A percentile compares a stretch with the other conserved stretches of the same genome.
Evolutionary conservation across 1,140 invertebrate species (phyloP).

Genomic region (Argopecten irradians): DNA sequence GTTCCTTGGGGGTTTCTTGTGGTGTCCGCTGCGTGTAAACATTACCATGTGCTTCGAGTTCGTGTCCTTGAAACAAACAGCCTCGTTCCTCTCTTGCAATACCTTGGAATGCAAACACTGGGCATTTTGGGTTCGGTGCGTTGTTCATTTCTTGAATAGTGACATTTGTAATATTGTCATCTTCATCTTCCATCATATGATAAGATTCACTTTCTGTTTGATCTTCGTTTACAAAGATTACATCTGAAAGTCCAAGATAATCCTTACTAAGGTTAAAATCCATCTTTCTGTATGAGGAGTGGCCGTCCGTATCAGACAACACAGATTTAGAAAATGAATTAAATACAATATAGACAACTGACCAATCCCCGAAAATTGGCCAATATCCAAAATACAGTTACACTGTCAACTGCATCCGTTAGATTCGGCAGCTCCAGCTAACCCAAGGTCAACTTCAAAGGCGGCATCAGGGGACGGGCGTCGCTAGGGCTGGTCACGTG

Average conservation of each 20-base stretch:
- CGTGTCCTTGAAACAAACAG: not conserved
- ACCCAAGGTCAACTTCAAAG: conserved; percentile 21
- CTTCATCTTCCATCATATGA: not conserved
- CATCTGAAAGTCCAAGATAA: not conserved
- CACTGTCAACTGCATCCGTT: not conserved
- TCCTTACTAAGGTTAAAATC: not conserved
- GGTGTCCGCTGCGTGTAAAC: not conserved
- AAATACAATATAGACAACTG: not conserved
- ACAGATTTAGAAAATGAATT: not conserved
- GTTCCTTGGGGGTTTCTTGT: not conserved
- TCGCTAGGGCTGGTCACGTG: not conserved
- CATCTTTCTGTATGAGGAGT: not conserved
- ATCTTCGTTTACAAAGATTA: not conserved
- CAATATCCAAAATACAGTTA: not conserved
- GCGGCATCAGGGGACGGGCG: not conserved
- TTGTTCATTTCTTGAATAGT: not conserved
- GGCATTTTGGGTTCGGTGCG: not conserved
- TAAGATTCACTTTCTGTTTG: not conserved
- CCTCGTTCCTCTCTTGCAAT: not conserved
- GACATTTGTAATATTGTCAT: not conserved
- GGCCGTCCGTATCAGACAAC: not conserved
- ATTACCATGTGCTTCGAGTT: not conserved
- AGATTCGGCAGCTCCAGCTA: not conserved
- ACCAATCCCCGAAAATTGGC: not conserved
- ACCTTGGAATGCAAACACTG: not conserved